Base-by-base conservation (phyloP, 2,888 invertebrate species). In the Agonopterix arenella region DNA sequence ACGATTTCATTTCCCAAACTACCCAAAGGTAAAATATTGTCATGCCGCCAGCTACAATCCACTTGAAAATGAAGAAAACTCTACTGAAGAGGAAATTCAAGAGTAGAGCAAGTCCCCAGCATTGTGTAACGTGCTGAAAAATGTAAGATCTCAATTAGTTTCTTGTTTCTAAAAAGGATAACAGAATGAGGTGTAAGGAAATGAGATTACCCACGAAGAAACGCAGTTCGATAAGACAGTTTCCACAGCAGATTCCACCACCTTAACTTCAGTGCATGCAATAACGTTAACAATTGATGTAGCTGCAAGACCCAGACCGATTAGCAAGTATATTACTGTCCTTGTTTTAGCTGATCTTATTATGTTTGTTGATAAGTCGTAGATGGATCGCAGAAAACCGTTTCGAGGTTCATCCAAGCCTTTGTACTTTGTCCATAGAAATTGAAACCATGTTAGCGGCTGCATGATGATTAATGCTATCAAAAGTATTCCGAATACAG, bases 21-120 rank as follows among this genome's bases (percentile, higher is more conserved):
- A 93, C 90, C 73, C 91, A 91, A 0, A 93, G 81, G 70, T 96
- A 96, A 54, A 93, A 88, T 0, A 81, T 62, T 0, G 94, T 91
- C 68, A 95, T 92, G 0, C 90, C 68, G 1, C 91, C 74, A 13
- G 94, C 95, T 47, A 95, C 90, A 1, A 92, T 64, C 63, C 96
- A 91, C 88, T 98, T 98, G 47, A 97, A 84, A 59, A 95, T 89
- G 66, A 95, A 95, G 58, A 96, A 95, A 18, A 97, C 94, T 64
- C 96, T 91, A 48, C 97, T 92, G 78, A 97, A 98, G 7, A 97
- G 84, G 64, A 96, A 96, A 58, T 93, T 93, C 68, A 95, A 91
- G 11, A 93, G 79, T 58, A 93, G 84, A 0, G 92, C 91, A 52
- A 93, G 67, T 8, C 90, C 90, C 80, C 92, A 92, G 47, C 92